Conservation (phyloP, 2,113 vertebrate genomes). For the Oxyruncus cristatus region DNA sequence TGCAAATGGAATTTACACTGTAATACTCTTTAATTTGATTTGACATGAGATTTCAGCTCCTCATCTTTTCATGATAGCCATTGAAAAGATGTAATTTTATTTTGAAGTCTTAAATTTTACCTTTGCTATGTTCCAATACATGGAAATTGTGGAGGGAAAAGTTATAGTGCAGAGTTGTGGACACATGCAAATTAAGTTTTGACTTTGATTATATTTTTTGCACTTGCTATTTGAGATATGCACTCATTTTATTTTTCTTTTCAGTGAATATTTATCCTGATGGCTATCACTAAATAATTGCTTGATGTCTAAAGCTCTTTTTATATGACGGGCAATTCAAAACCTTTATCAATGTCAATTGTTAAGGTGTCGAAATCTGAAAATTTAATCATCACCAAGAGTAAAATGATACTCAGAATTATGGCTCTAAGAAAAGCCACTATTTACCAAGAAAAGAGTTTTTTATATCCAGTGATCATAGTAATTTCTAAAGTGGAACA, state of each 20-base stretch:
- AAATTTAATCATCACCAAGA: conserved; percentile 58
- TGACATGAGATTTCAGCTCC: conserved; percentile 57
- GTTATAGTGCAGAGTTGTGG: conserved; percentile 47
- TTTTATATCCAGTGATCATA: conserved; percentile 63
- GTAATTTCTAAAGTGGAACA: conserved; percentile 65
- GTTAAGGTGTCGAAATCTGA: conserved; percentile 64
- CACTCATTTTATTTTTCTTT: conserved; percentile 53
- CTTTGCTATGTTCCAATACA: conserved; percentile 27
- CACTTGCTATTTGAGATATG: conserved; percentile 32
- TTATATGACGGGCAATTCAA: conserved; percentile 39
- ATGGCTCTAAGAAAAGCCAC: conserved; percentile 54
- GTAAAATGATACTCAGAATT: conserved; percentile 64
- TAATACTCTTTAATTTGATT: conserved; percentile 49
- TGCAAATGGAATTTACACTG: conserved; percentile 14
- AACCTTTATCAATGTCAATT: conserved; percentile 73
- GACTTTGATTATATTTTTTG: conserved; percentile 69
- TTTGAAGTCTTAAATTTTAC: conserved; percentile 75
- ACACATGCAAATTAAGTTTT: conserved; percentile 80
- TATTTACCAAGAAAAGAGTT: conserved; percentile 54
- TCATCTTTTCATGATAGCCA: conserved; percentile 55
- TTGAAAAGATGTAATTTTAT: conserved; percentile 67
- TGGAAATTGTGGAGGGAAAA: conserved; percentile 62
- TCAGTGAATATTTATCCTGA: conserved; percentile 51
- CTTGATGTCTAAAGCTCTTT: conserved; percentile 66
- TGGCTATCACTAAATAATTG: conserved; percentile 73